Evolutionary conservation across 1,140 invertebrate species (phyloP).

Genomic region (Microvelia longipes): DNA sequence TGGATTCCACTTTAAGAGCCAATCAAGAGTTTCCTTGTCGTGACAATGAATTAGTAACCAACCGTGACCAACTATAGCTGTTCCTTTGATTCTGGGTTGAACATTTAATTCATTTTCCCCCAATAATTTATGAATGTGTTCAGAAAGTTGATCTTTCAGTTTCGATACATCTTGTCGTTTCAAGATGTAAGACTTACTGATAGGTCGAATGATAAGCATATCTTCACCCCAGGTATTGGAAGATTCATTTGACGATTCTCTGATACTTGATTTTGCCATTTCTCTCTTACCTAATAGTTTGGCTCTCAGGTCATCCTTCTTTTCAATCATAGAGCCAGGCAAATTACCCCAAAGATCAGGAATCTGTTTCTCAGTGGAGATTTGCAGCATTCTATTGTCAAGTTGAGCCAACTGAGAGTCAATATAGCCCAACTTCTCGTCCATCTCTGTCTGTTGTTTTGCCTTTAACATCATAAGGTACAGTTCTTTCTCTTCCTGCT

Average conservation of each 20-base stretch:
- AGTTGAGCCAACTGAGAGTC: neutral
- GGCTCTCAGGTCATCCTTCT: neutral
- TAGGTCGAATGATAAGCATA: neutral
- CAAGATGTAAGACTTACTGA: neutral
- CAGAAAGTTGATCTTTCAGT: neutral
- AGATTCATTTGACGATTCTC: neutral
- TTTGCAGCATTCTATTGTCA: neutral
- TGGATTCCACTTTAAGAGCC: neutral
- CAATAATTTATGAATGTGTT: neutral
- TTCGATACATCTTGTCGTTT: neutral
- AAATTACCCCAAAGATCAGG: neutral
- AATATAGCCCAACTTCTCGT: neutral
- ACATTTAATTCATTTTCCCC: neutral
- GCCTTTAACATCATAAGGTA: too few relatives aligned
- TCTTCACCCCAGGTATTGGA: neutral
- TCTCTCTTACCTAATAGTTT: neutral
- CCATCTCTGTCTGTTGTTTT: too few relatives aligned
- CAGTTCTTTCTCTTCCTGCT: too few relatives aligned
- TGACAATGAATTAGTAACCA: neutral
- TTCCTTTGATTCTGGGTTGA: neutral
- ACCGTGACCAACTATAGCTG: neutral
- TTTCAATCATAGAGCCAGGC: neutral
- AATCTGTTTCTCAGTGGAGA: neutral
- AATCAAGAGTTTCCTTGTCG: neutral
- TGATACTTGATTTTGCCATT: too few relatives aligned